Base-by-base conservation (phyloP, 1,140 invertebrate species). In the Pararge aegeria region DNA sequence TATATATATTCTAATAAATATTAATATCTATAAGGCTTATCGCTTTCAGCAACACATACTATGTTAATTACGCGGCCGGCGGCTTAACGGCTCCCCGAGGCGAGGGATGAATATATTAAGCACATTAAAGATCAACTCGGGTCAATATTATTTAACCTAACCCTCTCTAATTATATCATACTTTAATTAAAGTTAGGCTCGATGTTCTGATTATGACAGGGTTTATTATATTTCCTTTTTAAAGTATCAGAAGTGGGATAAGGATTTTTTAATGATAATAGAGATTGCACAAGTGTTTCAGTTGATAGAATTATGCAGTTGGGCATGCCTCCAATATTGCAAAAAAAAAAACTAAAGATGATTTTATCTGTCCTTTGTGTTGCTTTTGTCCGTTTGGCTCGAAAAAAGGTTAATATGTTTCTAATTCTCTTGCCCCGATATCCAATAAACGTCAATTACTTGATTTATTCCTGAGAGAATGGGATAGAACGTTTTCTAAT, bases 401-500 rank as follows among this genome's bases (percentile, higher is more conserved):
- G n/a, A n/a, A n/a, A n/a, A n/a, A n/a, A n/a, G n/a, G n/a, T n/a
- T n/a, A n/a, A n/a, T n/a, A 46, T 46, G 19, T 20, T 1, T 16
- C 21, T 29, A 49, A 49, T 49, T n/a, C 18, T 15, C 21, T 49
- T 49, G 5, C 21, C 13, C 24, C 24, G 46, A 49, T 49, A 21
- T 27, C 1, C 21, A 49, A 29, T 49, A 49, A 49, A 49, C 46
- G 46, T 49, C 46, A 49, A 49, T 49, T 49, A 24, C 21, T 24
- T 49, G 20, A 49, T 49, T 49, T 49, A 49, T 49, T 13, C 27
- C 46, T 9, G 13, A 29, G 24, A 16, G 1, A 49, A 49, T 49
- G 2, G 21, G 46, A 27, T 49, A 29, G 4, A 16, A 13, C 20
- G 21, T 29, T 13, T 27, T 49, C 12, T 49, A 49, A 27, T 49